Evolutionary conservation across 2,797 vertebrate species (phyloP).

Genomic region (Pseudomugil tenellus): DNA sequence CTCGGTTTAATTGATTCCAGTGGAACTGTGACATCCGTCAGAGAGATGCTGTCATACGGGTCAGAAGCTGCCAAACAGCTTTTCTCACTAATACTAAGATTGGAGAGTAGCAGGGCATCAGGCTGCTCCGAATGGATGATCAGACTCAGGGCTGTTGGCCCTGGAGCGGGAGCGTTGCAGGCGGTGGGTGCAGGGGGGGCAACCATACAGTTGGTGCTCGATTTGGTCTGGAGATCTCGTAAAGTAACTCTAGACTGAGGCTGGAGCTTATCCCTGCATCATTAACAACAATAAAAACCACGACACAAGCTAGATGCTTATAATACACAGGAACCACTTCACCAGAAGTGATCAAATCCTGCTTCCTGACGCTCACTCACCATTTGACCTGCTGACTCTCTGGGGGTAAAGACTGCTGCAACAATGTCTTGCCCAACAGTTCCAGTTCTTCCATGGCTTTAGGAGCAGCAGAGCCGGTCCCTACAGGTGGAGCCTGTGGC

Average conservation of each 20-base stretch:
- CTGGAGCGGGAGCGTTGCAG: slow-evolving; percentile 34
- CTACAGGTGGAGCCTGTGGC: slow-evolving; percentile 37
- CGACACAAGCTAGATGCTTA: not conserved
- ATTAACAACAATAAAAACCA: not conserved
- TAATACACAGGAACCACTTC: not conserved
- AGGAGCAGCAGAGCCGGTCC: slow-evolving; percentile 55
- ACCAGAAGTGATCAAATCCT: not conserved
- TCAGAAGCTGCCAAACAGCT: slow-evolving; percentile 46
- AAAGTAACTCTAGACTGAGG: slow-evolving; percentile 87
- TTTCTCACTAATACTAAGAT: slow-evolving; percentile 54
- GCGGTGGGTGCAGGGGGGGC: slow-evolving; percentile 51
- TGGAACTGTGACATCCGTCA: slow-evolving; percentile 89
- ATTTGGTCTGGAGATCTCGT: slow-evolving; percentile 92
- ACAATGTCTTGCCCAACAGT: slow-evolving; percentile 90
- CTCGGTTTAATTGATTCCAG: slow-evolving; percentile 96
- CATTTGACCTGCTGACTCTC: slow-evolving; percentile 94
- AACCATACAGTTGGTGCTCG: slow-evolving; percentile 64
- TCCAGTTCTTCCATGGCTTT: slow-evolving; percentile 93
- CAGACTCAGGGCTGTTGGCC: slow-evolving; percentile 41
- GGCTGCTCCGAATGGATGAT: slow-evolving; percentile 53
- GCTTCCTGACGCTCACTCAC: slow-evolving; percentile 62
- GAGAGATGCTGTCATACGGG: slow-evolving; percentile 80
- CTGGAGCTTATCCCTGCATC: slow-evolving; percentile 90
- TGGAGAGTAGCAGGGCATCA: slow-evolving; percentile 53
- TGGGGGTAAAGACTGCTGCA: slow-evolving; percentile 94